phyloP scores from a whole-genome alignment of 2,113 vertebrate species.

The Choloepus hoffmanni region DNA sequence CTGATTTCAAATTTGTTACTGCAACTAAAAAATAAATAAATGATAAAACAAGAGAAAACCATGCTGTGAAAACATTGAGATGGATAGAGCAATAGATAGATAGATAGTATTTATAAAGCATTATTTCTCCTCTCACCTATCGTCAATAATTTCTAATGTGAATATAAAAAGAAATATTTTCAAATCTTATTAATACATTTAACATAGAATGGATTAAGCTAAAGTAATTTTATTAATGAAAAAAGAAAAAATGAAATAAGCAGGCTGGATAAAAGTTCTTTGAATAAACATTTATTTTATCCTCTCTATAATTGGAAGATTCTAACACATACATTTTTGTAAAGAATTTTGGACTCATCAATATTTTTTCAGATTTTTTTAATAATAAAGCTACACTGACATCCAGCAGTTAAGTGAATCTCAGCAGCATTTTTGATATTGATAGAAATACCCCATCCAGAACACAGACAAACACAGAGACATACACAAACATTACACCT shows the following conservation, averaged over 20 bases:
- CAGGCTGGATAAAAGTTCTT: not conserved
- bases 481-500: not conserved
- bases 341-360: not conserved
- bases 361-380: not conserved
- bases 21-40: not conserved
- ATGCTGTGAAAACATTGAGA: not conserved
- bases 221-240: not conserved
- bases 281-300: slow-evolving; percentile 11
- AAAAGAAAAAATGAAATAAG: not conserved
- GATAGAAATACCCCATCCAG: not conserved
- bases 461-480: not conserved
- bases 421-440: not conserved
- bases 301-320: not conserved
- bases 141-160: not conserved
- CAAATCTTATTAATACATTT: slow-evolving; percentile 44
- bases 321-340: not conserved
- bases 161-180: slow-evolving; percentile 40
- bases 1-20: not conserved
- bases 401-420: not conserved
- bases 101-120: not conserved
- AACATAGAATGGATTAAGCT: not conserved
- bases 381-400: slow-evolving; percentile 1
- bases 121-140: not conserved
- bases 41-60: not conserved
- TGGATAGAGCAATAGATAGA: not conserved